A percentile compares a stretch with the other conserved stretches of the same genome.
Conservation (phyloP, 2,113 vertebrate genomes). For the human region DNA sequence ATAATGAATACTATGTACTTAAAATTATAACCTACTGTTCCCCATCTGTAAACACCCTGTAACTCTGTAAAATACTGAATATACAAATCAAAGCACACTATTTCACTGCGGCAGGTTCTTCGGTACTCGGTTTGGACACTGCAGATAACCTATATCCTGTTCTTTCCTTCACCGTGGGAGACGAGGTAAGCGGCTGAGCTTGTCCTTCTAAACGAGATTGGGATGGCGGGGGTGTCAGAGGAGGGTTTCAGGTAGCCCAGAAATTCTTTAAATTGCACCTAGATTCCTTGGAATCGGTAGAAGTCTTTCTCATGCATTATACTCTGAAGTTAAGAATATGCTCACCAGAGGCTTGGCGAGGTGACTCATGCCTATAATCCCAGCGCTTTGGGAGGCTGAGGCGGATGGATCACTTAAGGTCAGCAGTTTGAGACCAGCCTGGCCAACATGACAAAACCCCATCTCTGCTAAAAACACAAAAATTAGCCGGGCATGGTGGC, state of each 20-base stretch:
- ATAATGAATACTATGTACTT: conserved; percentile 61
- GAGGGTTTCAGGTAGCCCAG: background rate
- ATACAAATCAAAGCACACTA: conserved; percentile 47
- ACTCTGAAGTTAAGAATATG: background rate
- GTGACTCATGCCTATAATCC: no score
- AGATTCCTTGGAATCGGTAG: background rate
- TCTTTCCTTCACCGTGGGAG: background rate
- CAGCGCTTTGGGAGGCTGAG: no score
- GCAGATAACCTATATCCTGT: background rate
- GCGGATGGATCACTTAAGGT: no score
- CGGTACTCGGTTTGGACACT: background rate
- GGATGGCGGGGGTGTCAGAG: no score
- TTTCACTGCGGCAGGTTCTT: conserved; percentile 39
- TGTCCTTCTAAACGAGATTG: background rate
- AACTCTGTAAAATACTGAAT: conserved; percentile 73
- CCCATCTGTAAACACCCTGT: conserved; percentile 71
- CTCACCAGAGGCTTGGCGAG: background rate
- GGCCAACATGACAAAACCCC: no score
- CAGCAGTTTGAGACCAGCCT: no score
- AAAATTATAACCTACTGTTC: conserved; percentile 67
- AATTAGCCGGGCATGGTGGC: no score
- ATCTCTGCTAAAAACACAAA: no score
- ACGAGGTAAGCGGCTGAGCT: background rate
- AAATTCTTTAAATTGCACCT: background rate
- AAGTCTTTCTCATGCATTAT: background rate